Evolutionary conservation across 1,140 invertebrate species (phyloP), one percentile per base, ranked within the genome.

Genomic region (Hydropsyche tenuis): DNA sequence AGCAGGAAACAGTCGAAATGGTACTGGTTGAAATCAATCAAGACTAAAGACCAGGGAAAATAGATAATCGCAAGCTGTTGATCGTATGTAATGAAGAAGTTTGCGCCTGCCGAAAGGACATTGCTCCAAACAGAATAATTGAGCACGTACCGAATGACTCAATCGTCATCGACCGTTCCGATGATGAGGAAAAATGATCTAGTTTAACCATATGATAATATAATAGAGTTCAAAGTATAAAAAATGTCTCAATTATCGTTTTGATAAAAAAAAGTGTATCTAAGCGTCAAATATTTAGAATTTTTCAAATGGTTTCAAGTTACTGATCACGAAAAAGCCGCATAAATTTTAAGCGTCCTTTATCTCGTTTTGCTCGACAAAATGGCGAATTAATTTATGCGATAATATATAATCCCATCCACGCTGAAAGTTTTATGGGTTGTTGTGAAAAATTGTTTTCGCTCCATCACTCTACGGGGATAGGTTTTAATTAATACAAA

Each of bases 31-130:
- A 20, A 53, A 53, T 53, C 16, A 53, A 53, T 53, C 48, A 53
- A 53, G 48, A 53, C 48, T 53, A 53, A 53, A 53, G 48, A 53
- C 48, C 48, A 53, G 16, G 20, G 48, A 53, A 53, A 53, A 53
- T 18, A 53, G 16, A 53, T 53, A 53, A 18, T 48, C 14, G 14
- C 45, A 46, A n/a, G 2, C 45, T 16, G 11, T 12, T 46, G 45
- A 46, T 46, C n/a, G 20, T 53, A 18, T 53, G 5, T 18, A 53
- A 53, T 53, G 48, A 53, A 48, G 16, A 48, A 53, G 16, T 53
- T 20, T 53, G 48, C 48, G 20, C 6, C 16, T 6, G 46, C 16
- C 46, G 16, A 48, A 48, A 53, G 20, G 48, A 53, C 48, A 53
- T 53, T 53, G 48, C 9, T 53, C 48, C 16, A 53, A 18, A 53